Evolutionary conservation across 2,888 invertebrate species (phyloP), one percentile per base, ranked within the genome.

Genomic region (Papilio gigon): DNA sequence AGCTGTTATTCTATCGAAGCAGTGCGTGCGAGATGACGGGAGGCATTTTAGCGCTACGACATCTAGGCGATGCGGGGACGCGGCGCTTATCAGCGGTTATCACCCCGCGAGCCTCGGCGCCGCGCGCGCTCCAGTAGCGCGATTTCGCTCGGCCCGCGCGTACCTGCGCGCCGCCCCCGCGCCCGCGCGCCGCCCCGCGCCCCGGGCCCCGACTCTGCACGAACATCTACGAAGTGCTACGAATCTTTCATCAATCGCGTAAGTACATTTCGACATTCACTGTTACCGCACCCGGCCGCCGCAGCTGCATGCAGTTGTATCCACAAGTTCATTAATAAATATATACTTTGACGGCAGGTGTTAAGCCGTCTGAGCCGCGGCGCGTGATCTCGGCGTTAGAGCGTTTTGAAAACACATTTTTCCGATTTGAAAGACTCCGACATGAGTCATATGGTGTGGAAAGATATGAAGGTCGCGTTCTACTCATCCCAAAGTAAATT

Each of bases 81-180:
- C 82, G 82, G 63, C 81, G 84, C 85, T 89, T 90, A 90, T 90
- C 89, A 89, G 85, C 80, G 80, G 87, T 88, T 90, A 90, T 90
- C 89, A 89, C 85, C 84, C 82, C 79, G 81, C 83, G 84, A 84
- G 86, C 84, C 87, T 84, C 85, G 84, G 76, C 72, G 72, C 71
- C 73, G 67, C 65, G 30, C 69, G 71, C 71, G 65, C 70, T 71
- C 73, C 84, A 89, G 89, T 89, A 80, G 83, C 84, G 86, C 85
- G 87, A 77, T 80, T 81, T 83, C 85, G 84, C 81, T 84, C 81
- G 79, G 76, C 72, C 73, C 75, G 81, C 78, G 83, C 82, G 81
- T 83, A 82, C 84, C 82, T 77, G 73, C 74, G 74, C 42, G 17
- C 17, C 42, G 42, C 42, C 17, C 42, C 42, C 42, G 42, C 42